phyloP scores from a whole-genome alignment of 2,888 invertebrate species.

The Eristalis intricaria region DNA sequence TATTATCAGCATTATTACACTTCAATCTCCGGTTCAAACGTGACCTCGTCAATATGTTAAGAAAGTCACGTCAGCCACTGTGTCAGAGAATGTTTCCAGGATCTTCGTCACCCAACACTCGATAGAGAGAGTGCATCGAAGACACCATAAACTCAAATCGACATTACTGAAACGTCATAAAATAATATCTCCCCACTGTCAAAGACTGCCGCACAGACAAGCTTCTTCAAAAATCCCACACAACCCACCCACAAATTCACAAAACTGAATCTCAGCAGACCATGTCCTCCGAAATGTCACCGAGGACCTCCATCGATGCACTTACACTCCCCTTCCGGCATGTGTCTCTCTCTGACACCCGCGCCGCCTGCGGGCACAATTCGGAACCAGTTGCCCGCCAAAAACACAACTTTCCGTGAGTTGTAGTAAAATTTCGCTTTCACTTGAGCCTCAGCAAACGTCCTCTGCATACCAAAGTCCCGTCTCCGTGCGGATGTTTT shows the following conservation, averaged over 20 bases:
- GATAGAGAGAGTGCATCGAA: too few relatives aligned
- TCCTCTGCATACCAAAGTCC: constrained; percentile 79
- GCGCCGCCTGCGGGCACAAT: not conserved
- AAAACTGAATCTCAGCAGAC: not conserved
- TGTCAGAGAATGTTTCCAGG: too few relatives aligned
- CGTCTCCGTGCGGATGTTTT: constrained; percentile 22
- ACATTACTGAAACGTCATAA: too few relatives aligned
- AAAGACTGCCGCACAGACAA: too few relatives aligned
- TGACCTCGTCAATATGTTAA: too few relatives aligned
- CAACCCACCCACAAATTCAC: not conserved
- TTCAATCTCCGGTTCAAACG: too few relatives aligned
- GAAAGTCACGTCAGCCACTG: too few relatives aligned
- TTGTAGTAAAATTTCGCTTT: constrained; percentile 68
- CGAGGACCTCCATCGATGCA: not conserved
- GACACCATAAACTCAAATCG: too few relatives aligned
- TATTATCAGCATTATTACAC: too few relatives aligned
- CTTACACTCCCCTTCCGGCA: too few relatives aligned
- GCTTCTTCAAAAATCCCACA: not conserved
- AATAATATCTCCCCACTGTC: too few relatives aligned
- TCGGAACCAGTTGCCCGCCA: constrained; percentile 40
- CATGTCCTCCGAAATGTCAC: not conserved
- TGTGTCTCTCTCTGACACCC: not conserved
- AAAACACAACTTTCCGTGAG: constrained; percentile 48
- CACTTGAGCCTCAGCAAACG: constrained; percentile 73
- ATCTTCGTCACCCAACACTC: too few relatives aligned